Evolutionary conservation across 2,797 vertebrate species (phyloP).

Genomic region (Threskiornis aethiopicus): DNA sequence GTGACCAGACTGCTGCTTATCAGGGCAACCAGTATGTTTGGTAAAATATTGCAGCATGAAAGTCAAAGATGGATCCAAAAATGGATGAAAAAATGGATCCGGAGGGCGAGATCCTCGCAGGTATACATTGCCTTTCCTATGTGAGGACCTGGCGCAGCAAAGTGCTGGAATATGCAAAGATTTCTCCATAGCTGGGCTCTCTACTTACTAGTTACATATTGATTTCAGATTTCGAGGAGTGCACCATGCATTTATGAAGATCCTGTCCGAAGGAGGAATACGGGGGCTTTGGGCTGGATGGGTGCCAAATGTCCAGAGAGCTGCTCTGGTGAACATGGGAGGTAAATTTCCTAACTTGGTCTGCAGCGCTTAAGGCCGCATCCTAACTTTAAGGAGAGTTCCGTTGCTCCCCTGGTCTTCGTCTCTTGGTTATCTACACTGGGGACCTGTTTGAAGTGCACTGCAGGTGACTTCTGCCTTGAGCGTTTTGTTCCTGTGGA

Average conservation of each 20-base stretch:
- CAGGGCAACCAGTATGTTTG: accelerated
- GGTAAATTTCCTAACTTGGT: conserved; percentile 56
- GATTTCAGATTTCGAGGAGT: conserved; percentile 78
- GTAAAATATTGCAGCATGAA: not conserved
- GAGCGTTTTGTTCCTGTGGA: not conserved
- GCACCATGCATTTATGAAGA: conserved; percentile 83
- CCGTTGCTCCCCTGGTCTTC: not conserved
- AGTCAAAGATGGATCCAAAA: not conserved
- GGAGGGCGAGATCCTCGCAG: not conserved
- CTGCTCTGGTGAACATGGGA: conserved; percentile 87
- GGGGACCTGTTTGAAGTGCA: not conserved
- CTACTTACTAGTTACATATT: not conserved
- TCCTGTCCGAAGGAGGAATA: conserved; percentile 82
- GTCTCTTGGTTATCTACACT: not conserved
- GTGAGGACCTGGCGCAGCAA: not conserved
- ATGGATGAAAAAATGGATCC: not conserved
- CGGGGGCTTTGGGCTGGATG: conserved; percentile 87
- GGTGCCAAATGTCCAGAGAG: conserved; percentile 86
- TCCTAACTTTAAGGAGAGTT: not conserved
- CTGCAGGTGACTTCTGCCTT: not conserved
- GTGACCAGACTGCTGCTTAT: not conserved
- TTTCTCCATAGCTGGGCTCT: not conserved
- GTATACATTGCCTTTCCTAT: not conserved
- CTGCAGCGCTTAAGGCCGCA: not conserved
- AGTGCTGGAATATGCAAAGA: not conserved